Conservation (phyloP, 1,140 invertebrate genomes). For the Globodera rostochiensis region DNA sequence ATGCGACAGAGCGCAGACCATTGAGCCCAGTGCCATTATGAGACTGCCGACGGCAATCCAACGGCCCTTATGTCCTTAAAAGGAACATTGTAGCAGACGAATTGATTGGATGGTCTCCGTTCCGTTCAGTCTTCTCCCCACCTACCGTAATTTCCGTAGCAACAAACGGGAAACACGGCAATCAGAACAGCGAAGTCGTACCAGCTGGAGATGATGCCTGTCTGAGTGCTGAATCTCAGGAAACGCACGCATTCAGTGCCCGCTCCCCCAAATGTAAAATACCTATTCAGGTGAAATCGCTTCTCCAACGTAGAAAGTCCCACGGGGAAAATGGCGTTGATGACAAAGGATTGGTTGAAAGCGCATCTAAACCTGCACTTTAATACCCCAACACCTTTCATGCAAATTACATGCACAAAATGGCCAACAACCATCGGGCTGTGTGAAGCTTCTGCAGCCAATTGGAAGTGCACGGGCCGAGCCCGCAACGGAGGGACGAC, state of each 20-base stretch:
- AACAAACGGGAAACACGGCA: conserved; percentile 65
- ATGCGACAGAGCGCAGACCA: conserved; percentile 63
- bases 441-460: conserved; percentile 64
- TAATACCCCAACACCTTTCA: neutral
- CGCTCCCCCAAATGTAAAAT: conserved; percentile 1
- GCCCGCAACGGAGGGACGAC: conserved; percentile 50
- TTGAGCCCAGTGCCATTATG: conserved; percentile 62
- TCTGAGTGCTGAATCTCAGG: conserved; percentile 58
- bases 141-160: conserved; percentile 62
- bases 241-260: neutral
- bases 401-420: conserved; percentile 51
- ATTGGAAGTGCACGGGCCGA: conserved; percentile 58
- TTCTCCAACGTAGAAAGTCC: conserved; percentile 63
- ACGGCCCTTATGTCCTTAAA: conserved; percentile 62
- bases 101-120: neutral
- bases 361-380: conserved; percentile 44
- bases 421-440: conserved; percentile 62
- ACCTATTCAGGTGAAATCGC: conserved; percentile 65
- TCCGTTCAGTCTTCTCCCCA: neutral
- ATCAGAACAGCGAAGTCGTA: conserved; percentile 64
- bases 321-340: conserved; percentile 64
- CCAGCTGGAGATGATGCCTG: conserved; percentile 66
- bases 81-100: neutral
- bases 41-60: conserved; percentile 63
- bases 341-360: conserved; percentile 60